These are phyloP conservation scores for Uropsilus gracilis DNA, from an alignment of 2,113 vertebrate species.

Conservation along the genomic window DNA sequence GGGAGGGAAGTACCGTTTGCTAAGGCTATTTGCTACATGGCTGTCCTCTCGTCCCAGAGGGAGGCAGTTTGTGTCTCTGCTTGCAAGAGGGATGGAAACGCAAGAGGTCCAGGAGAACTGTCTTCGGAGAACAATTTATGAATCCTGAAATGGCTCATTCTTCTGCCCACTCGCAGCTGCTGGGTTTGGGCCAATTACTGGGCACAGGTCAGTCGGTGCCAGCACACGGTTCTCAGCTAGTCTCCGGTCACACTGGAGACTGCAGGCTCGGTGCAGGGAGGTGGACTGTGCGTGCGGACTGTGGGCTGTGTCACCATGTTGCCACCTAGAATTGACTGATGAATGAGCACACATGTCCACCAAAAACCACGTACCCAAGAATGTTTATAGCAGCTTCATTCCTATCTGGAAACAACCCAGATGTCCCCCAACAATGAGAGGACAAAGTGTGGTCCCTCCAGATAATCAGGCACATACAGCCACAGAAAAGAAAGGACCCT, in stretches of 20 bases:
- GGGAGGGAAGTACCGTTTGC: neutral
- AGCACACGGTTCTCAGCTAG: neutral
- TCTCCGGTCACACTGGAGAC: neutral
- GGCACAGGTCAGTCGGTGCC: neutral
- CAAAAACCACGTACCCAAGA: neutral
- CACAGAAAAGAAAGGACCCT: accelerated
- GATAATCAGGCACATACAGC: accelerated
- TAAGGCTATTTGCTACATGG: neutral
- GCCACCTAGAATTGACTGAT: neutral
- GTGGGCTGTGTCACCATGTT: neutral
- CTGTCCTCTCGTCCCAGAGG: neutral
- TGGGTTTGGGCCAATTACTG: neutral
- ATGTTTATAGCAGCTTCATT: neutral
- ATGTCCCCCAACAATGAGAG: neutral
- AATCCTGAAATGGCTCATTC: neutral
- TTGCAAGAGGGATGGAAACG: neutral
- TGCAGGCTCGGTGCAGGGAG: neutral
- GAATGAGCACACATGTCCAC: neutral
- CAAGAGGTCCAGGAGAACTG: neutral
- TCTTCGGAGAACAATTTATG: neutral
- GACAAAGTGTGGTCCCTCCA: accelerated
- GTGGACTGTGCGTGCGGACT: neutral
- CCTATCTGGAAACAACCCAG: neutral
- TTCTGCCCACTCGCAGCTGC: neutral
- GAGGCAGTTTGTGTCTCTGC: neutral